These are phyloP conservation scores for Dryocosmus kuriphilus DNA, from an alignment of 2,888 invertebrate species.

Conservation along the genomic window DNA sequence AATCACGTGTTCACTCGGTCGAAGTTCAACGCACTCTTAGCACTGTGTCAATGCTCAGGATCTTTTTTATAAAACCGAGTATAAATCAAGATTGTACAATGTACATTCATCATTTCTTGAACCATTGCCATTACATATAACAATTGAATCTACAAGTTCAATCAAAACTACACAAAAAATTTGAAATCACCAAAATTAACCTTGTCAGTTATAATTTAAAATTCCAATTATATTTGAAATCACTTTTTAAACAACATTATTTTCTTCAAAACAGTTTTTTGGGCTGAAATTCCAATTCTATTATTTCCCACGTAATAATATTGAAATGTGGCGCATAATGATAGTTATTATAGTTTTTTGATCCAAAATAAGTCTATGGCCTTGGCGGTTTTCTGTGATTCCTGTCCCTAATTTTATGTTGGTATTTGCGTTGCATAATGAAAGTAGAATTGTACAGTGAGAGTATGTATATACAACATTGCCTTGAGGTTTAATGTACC, in stretches of 20 bases:
- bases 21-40: constrained; percentile 50
- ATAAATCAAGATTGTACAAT: neutral
- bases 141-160: neutral
- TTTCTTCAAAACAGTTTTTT: neutral
- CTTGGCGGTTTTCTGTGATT: neutral
- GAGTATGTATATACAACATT: constrained; percentile 39
- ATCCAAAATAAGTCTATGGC: neutral
- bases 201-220: no score
- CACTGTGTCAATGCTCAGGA: neutral
- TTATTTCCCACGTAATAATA: neutral
- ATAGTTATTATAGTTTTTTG: neutral
- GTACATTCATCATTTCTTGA: neutral
- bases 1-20: constrained; percentile 45
- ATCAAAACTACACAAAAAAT: no score
- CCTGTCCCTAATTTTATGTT: constrained; percentile 24
- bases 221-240: no score
- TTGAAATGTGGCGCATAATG: neutral
- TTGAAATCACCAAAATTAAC: no score
- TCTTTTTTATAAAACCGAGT: constrained; percentile 8
- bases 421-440: constrained; percentile 28
- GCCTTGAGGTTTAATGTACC: constrained; percentile 44
- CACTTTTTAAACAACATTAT: no score
- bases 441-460: constrained; percentile 22
- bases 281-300: neutral
- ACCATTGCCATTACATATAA: neutral